Conservation (phyloP, 1,140 invertebrate species). For the Ooceraea biroi region DNA sequence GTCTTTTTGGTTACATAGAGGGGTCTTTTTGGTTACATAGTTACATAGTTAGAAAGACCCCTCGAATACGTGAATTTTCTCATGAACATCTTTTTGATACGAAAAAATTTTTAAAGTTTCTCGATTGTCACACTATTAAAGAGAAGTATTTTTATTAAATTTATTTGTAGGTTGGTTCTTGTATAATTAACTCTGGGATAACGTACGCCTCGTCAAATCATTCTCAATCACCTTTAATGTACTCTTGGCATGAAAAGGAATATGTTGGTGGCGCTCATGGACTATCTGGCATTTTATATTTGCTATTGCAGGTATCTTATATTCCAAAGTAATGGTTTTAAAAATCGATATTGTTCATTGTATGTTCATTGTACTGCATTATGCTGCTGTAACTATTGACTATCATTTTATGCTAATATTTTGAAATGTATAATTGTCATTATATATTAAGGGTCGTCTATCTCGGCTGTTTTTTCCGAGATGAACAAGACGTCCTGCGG, state of each 20-base stretch:
- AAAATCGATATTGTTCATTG: neutral
- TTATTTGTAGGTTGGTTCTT: constrained; percentile 87
- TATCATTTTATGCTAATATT: neutral
- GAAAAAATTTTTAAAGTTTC: too few relatives aligned
- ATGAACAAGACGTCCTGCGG: too few relatives aligned
- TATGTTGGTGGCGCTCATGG: constrained; percentile 97
- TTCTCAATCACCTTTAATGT: constrained; percentile 90
- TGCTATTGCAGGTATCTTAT: constrained; percentile 92
- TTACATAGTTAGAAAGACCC: too few relatives aligned
- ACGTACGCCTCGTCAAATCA: constrained; percentile 85
- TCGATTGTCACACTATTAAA: too few relatives aligned
- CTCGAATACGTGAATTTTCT: too few relatives aligned
- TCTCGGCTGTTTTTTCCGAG: too few relatives aligned
- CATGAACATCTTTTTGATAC: too few relatives aligned
- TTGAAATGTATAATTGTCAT: too few relatives aligned
- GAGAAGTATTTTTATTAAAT: constrained; percentile 16
- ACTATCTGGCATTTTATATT: constrained; percentile 93
- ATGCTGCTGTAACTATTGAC: neutral
- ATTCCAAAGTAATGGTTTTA: constrained; percentile 42
- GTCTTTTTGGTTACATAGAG: too few relatives aligned
- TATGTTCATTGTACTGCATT: neutral
- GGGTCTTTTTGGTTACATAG: too few relatives aligned
- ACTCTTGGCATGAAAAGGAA: constrained; percentile 94
- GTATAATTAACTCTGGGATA: constrained; percentile 90
- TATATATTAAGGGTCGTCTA: too few relatives aligned